A percentile compares a stretch with the other conserved stretches of the same genome.
Evolutionary conservation across 1,140 invertebrate species (phyloP).

Genomic region (Coptotermes formosanus): DNA sequence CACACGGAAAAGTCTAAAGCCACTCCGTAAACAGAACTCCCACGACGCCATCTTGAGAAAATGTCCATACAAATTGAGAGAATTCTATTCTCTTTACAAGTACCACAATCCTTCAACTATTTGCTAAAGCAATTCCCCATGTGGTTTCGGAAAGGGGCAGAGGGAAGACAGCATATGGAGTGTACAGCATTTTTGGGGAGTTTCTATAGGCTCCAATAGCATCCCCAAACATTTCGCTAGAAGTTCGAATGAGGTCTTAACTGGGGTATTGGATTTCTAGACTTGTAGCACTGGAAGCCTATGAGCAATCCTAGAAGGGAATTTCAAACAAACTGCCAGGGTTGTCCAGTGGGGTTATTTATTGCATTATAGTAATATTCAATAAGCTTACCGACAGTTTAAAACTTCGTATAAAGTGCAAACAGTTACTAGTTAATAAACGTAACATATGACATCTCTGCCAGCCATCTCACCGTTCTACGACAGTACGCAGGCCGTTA

Average conservation of each 20-base stretch:
- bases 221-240: background rate
- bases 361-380: background rate
- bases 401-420: no score
- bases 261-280: conserved; percentile 4
- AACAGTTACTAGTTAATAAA: no score
- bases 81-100: background rate
- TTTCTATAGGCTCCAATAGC: background rate
- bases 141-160: background rate
- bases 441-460: no score
- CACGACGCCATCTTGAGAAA: no score
- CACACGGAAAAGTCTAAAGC: no score
- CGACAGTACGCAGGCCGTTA: no score
- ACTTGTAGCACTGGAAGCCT: background rate
- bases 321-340: background rate
- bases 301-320: background rate
- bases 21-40: no score
- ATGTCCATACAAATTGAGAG: background rate
- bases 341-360: background rate
- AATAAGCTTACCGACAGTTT: background rate
- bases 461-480: no score
- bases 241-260: background rate
- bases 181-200: background rate
- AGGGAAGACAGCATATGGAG: background rate
- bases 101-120: background rate
- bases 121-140: background rate